Conservation (phyloP, 2,888 invertebrate species). For the Ophioninae sp. region DNA sequence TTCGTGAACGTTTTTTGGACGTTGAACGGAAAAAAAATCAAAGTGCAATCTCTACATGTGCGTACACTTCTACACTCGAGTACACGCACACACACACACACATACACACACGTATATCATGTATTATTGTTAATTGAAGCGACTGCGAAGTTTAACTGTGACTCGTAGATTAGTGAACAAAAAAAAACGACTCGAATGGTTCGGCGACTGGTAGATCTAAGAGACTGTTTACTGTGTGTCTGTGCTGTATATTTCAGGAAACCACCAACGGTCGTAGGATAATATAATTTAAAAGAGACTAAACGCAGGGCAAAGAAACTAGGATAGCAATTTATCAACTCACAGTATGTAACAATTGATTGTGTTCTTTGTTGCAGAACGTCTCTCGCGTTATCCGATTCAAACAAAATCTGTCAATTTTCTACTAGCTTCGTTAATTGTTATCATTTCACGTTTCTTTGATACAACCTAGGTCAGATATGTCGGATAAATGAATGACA, state of each 20-base stretch:
- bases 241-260: conserved; percentile 26
- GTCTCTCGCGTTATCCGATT: conserved; percentile 32
- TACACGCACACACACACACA: conserved; percentile 14
- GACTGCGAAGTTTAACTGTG: conserved; percentile 53
- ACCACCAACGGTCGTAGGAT: conserved; percentile 40
- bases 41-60: conserved; percentile 56
- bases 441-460: conserved; percentile 58
- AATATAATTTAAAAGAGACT: conserved; percentile 35
- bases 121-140: conserved; percentile 41
- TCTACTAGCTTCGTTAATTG: conserved; percentile 63
- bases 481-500: conserved; percentile 65
- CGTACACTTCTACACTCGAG: conserved; percentile 8
- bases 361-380: not conserved
- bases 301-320: conserved; percentile 11
- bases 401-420: conserved; percentile 63
- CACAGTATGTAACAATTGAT: not conserved
- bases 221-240: conserved; percentile 28
- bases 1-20: not conserved
- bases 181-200: conserved; percentile 1
- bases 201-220: conserved; percentile 18
- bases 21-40: conserved; percentile 47
- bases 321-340: conserved; percentile 15
- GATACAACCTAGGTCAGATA: conserved; percentile 59
- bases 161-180: conserved; percentile 33
- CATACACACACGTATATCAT: conserved; percentile 6